Conservation (phyloP, 2,797 vertebrate species). For the Tragopan temminckii region DNA sequence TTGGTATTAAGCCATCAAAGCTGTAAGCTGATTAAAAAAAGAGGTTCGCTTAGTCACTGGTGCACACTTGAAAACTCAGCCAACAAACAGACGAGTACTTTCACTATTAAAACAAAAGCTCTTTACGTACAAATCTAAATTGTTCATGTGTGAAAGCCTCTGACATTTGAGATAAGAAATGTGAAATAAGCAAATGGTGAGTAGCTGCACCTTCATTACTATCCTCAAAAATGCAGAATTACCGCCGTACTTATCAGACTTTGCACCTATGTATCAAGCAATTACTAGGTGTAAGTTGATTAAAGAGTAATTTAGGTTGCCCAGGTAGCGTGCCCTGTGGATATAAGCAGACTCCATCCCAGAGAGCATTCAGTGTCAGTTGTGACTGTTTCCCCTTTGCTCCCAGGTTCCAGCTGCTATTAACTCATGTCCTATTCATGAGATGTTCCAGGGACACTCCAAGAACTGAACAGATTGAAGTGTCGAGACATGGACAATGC, state of each 20-base stretch:
- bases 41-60: conserved; percentile 5
- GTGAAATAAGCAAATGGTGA: not conserved
- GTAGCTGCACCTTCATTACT: not conserved
- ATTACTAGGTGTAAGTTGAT: not conserved
- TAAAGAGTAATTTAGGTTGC: not conserved
- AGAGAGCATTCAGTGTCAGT: not conserved
- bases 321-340: fast-evolving
- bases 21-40: conserved; percentile 71
- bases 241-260: not conserved
- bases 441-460: not conserved
- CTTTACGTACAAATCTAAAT: not conserved
- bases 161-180: not conserved
- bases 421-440: fast-evolving
- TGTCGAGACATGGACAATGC: not conserved
- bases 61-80: not conserved
- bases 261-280: not conserved
- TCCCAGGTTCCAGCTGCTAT: not conserved
- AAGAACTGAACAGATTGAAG: not conserved
- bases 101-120: not conserved
- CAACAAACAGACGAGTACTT: not conserved
- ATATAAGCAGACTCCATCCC: not conserved
- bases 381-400: not conserved
- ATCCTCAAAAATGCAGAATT: not conserved
- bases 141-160: not conserved
- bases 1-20: conserved; percentile 70